Evolutionary conservation across 2,888 invertebrate genomes (phyloP), one percentile per base, ranked within the genome.

Genomic region (Cotesia congregata): DNA sequence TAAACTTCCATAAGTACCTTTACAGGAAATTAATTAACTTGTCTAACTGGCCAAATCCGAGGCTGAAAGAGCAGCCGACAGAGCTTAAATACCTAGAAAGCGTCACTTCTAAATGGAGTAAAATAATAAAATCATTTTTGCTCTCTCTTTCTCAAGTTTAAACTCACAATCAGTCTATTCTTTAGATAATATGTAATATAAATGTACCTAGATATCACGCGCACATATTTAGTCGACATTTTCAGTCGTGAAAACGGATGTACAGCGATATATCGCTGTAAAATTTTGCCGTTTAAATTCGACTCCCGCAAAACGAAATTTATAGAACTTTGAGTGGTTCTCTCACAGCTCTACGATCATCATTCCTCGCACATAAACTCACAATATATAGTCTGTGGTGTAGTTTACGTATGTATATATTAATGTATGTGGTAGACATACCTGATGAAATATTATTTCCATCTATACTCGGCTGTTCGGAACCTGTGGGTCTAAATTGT

Each of bases 371-470:
- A 50, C 50, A 50, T 50, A 50, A 50, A 50, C 50, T 50, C 50
- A 2, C 50, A 4, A 50, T 50, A 50, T 50, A 50, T 50, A 50
- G 50, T 12, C 50, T 9, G 12, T 7, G 7, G 50, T 50, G 50
- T 50, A 1, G 30, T 30, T 3, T 3, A 30, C 30, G 30, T 30
- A 30, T 30, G 30, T 50, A 12, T 50, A 50, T 50, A 50, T 50
- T 50, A 50, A 50, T 50, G 50, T 50, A 50, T 50, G 50, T 50
- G 50, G 9, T 12, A 50, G 50, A 50, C 50, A 12, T 70, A 50
- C 50, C 41, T 50, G 30, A 64, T 72, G 64, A 76, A 67, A 76
- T 76, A 76, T 76, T 72, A 72, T 72, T 50, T 72, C 62, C 67
- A 72, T 72, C 67, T 41, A 65, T 40, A 65, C 72, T 9, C 9